Evolutionary conservation across 2,888 invertebrate genomes (phyloP).

Genomic region (Acleris laterana): DNA sequence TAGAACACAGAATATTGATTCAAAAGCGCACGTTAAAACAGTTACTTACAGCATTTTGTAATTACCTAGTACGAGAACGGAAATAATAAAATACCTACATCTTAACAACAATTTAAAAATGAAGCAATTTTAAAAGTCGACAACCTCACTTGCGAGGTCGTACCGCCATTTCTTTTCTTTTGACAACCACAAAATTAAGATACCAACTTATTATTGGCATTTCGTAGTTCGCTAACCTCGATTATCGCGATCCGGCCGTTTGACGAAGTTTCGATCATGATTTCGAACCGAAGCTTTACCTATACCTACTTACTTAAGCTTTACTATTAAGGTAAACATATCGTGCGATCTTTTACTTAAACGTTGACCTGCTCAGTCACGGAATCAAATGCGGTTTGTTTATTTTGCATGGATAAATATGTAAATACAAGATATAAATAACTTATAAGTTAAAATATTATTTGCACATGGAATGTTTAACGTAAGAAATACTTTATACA

Average conservation of each 20-base stretch:
- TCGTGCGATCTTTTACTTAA: slow-evolving; percentile 54
- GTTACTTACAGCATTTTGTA: no score
- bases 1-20: no score
- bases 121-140: background rate
- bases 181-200: slow-evolving; percentile 26
- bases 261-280: slow-evolving; percentile 71
- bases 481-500: no score
- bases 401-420: slow-evolving; percentile 6
- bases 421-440: background rate
- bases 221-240: slow-evolving; percentile 46
- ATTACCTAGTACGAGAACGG: no score
- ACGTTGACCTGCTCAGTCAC: slow-evolving; percentile 44
- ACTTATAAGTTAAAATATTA: no score
- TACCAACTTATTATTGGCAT: slow-evolving; percentile 30
- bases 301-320: slow-evolving; percentile 62
- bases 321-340: slow-evolving; percentile 73
- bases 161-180: slow-evolving; percentile 10
- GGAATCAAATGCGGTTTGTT: slow-evolving; percentile 34
- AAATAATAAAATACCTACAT: no score
- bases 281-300: slow-evolving; percentile 65
- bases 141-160: background rate
- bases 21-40: no score
- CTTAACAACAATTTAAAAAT: background rate
- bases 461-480: no score
- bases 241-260: slow-evolving; percentile 50